A percentile compares a stretch with the other conserved stretches of the same genome.
Evolutionary conservation across 2,797 vertebrate genomes (phyloP).

Genomic region (Anguilla pacifica): DNA sequence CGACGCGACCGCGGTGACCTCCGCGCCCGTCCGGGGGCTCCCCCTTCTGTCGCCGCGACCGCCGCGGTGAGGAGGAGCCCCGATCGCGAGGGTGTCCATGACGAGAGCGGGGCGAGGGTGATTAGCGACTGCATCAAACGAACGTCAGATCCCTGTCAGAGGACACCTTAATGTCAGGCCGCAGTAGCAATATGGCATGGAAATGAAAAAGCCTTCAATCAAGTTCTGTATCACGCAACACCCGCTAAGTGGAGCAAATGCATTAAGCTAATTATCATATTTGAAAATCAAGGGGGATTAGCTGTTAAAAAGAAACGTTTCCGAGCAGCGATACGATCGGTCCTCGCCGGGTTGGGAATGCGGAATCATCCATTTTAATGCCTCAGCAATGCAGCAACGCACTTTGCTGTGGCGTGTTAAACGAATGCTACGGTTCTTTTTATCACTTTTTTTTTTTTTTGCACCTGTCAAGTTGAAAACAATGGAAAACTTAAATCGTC

Average conservation of each 20-base stretch:
- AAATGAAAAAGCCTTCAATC: neutral
- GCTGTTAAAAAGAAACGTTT: neutral
- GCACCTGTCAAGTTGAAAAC: conserved; percentile 67
- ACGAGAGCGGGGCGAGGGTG: neutral
- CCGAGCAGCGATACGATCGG: neutral
- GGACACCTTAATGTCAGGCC: neutral
- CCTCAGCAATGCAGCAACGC: conserved; percentile 63
- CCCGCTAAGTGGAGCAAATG: neutral
- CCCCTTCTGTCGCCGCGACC: neutral
- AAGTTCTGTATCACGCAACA: neutral
- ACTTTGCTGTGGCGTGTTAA: conserved; percentile 68
- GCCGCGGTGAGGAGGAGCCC: neutral
- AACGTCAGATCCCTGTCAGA: neutral
- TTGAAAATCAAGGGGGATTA: neutral
- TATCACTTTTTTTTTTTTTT: conserved; percentile 59
- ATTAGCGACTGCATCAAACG: neutral
- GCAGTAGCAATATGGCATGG: neutral
- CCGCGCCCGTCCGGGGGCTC: neutral
- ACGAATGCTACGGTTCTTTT: conserved; percentile 73
- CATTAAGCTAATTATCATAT: neutral
- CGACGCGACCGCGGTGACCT: neutral
- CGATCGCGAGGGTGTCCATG: neutral
- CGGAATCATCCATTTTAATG: conserved; percentile 40
- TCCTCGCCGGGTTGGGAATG: neutral
- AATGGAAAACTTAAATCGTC: conserved; percentile 62